Conservation (phyloP, 2,888 invertebrate species). For the Sphaeridia pumilis region DNA sequence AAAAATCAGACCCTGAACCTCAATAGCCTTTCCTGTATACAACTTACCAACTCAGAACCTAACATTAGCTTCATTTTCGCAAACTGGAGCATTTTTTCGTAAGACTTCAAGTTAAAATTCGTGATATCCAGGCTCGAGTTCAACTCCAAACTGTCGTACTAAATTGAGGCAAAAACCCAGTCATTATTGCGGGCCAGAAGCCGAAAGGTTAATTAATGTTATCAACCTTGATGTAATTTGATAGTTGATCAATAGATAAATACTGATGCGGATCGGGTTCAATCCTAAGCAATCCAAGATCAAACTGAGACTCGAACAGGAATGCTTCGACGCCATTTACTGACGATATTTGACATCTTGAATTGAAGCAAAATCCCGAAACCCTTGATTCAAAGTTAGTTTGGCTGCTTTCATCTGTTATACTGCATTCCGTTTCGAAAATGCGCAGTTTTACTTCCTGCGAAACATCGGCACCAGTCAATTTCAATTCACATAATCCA, state of each 20-base stretch:
- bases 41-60: slow-evolving; percentile 29
- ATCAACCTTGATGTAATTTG: slow-evolving; percentile 36
- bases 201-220: too few species aligned
- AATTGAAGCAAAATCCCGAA: slow-evolving; percentile 33
- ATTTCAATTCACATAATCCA: too few species aligned
- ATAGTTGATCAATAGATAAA: slow-evolving; percentile 34
- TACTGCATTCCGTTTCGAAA: slow-evolving; percentile 35
- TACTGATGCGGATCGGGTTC: slow-evolving; percentile 34
- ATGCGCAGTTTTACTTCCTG: slow-evolving; percentile 35
- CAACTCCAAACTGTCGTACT: slow-evolving; percentile 29
- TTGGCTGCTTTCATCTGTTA: slow-evolving; percentile 27
- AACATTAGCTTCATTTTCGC: slow-evolving; percentile 33
- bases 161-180: slow-evolving; percentile 10
- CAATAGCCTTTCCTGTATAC: not conserved
- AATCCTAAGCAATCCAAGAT: slow-evolving; percentile 33
- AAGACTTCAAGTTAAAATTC: slow-evolving; percentile 30
- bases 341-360: slow-evolving; percentile 30
- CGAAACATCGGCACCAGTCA: too few species aligned
- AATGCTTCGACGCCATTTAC: slow-evolving; percentile 23
- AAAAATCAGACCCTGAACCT: not conserved
- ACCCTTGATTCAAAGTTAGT: slow-evolving; percentile 33
- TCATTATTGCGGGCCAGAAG: too few species aligned
- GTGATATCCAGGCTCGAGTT: slow-evolving; percentile 33
- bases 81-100: slow-evolving; percentile 32
- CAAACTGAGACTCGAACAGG: slow-evolving; percentile 34